Conservation (phyloP, 2,113 vertebrate species). For the Choloepus hoffmanni region DNA sequence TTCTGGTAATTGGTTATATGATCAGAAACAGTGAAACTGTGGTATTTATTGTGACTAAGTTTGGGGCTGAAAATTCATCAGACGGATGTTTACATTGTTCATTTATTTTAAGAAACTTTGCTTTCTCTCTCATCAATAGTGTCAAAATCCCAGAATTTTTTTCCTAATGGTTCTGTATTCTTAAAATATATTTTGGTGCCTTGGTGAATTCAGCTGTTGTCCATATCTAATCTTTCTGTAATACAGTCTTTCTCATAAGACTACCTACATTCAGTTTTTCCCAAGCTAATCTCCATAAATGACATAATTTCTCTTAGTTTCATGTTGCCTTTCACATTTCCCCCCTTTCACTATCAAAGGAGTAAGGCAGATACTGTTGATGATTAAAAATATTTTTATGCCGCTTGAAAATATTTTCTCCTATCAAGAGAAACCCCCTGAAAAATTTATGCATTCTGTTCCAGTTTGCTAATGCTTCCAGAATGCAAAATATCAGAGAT, state of each 20-base stretch:
- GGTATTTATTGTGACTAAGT: not conserved
- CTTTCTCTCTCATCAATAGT: not conserved
- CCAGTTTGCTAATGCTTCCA: too few species aligned
- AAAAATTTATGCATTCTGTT: not conserved
- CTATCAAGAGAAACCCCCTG: not conserved
- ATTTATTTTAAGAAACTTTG: not conserved
- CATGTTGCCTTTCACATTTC: not conserved
- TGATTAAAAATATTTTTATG: not conserved
- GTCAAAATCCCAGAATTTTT: not conserved
- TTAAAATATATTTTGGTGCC: not conserved
- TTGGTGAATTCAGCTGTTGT: not conserved
- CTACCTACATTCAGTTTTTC: not conserved
- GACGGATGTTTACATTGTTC: not conserved
- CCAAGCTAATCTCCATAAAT: not conserved
- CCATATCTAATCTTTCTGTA: not conserved
- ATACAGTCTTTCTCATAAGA: not conserved
- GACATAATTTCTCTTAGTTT: not conserved
- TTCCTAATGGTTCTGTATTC: not conserved
- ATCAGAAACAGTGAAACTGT: not conserved
- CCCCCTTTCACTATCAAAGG: not conserved
- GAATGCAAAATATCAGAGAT: too few species aligned
- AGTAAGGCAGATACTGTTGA: not conserved
- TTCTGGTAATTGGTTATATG: not conserved
- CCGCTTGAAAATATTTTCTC: not conserved
- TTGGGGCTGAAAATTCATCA: not conserved